Base-by-base conservation (phyloP, 2,113 vertebrate genomes). In the Crypturellus undulatus region DNA sequence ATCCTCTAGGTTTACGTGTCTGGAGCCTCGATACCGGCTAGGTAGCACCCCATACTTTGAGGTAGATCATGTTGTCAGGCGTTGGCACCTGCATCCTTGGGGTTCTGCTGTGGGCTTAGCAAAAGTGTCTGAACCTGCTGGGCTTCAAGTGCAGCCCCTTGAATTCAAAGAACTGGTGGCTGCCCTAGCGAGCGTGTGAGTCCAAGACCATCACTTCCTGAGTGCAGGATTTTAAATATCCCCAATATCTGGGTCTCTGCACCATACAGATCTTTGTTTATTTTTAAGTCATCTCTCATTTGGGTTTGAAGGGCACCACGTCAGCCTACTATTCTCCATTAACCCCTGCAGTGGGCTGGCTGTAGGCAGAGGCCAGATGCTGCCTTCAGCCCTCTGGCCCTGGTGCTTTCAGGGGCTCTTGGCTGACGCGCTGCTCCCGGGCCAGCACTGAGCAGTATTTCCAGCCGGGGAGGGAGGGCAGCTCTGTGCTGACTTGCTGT, bases 101-200 rank as follows among this genome's bases (percentile, higher is more conserved):
- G 12, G 26, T 18, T 67, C 64, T 43, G 28, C 30, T 32, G 28
- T 18, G 54, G 9, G 54, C 16, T 32, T 58, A 32, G 28, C 16
- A 5, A 58, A 58, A 18, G 30, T 24, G 16, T 56, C 9, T 56
- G 54, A 58, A 58, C 54, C 30, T 32, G 54, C 17, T 18, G 28
- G 8, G 54, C 54, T 58, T 58, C 54, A 58, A 58, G 54, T 58
- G 54, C 10, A 58, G 54, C 30, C 54, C 17, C 54, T 32, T 58
- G 16, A 58, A 58, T 32, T 58, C 28, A 32, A 30, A 32, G 28
- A 58, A 58, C 54, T 58, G 17, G 18, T 10, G 67, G 67, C 32
- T 0, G 0, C n/a, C 42, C 20, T 52, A 67, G 0, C 1, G 21
- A 4, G 20, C 22, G 49, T 0, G 6, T 1, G 6, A 12, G 1